Conservation (phyloP, 2,797 vertebrate genomes). For the Syncerus caffer region DNA sequence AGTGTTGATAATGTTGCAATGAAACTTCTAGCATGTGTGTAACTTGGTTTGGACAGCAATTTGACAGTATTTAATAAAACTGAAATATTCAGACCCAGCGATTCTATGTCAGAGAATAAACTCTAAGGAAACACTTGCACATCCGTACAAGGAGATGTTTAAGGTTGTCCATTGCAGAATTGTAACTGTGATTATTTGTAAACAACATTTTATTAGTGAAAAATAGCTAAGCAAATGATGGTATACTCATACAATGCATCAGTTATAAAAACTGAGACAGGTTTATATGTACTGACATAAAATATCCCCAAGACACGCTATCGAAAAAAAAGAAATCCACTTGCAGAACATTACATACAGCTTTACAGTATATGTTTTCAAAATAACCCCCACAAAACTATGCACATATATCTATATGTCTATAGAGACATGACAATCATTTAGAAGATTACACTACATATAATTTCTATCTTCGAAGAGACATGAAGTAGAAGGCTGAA, state of each 20-base stretch:
- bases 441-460: not conserved
- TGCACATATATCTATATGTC: not conserved
- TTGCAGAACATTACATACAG: not conserved
- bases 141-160: not conserved
- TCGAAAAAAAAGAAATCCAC: not conserved
- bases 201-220: not conserved
- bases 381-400: not conserved
- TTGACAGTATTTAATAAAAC: constrained; percentile 34
- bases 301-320: not conserved
- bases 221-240: constrained; percentile 15
- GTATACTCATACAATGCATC: not conserved
- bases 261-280: constrained; percentile 20
- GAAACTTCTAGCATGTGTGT: not conserved
- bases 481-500: not conserved
- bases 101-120: constrained; percentile 19
- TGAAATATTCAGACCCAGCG: not conserved
- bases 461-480: constrained; percentile 38
- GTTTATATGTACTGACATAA: constrained; percentile 26
- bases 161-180: not conserved
- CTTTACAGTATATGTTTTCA: constrained; percentile 3
- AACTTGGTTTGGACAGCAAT: constrained; percentile 20
- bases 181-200: not conserved
- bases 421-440: not conserved
- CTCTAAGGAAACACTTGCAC: not conserved
- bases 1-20: constrained; percentile 1